phyloP scores from a whole-genome alignment of 2,797 vertebrate species.

The Muscicapa striata region DNA sequence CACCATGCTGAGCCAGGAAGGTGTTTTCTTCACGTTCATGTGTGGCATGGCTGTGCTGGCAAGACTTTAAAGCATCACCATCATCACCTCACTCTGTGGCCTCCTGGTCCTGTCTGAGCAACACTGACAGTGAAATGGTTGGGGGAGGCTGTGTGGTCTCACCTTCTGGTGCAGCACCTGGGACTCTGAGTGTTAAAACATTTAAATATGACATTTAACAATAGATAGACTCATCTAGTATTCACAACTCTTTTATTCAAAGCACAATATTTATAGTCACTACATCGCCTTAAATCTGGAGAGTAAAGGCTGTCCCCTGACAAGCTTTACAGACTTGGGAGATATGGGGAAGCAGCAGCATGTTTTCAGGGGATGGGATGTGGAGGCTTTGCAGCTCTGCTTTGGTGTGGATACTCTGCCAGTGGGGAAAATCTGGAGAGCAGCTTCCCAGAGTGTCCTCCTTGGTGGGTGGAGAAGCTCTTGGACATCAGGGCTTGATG shows the following conservation, averaged over 20 bases:
- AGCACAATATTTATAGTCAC: constrained; percentile 39
- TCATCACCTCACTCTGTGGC: not conserved
- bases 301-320: not conserved
- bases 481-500: not conserved
- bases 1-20: not conserved
- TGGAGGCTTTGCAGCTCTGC: not conserved
- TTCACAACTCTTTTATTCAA: constrained; percentile 44
- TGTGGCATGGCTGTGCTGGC: not conserved
- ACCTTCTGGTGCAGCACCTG: not conserved
- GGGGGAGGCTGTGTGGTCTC: not conserved
- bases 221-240: not conserved
- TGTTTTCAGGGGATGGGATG: not conserved
- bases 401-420: not conserved
- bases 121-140: fast-evolving
- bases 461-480: not conserved
- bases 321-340: not conserved
- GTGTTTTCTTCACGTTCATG: not conserved
- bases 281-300: not conserved
- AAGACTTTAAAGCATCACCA: not conserved
- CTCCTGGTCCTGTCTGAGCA: not conserved
- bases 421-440: not conserved
- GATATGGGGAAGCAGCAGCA: not conserved
- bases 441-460: not conserved
- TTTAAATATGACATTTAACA: constrained; percentile 20
- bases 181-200: not conserved